These are phyloP conservation scores for Barbus barbus DNA, from an alignment of 2,113 vertebrate species.

Conservation along the genomic window DNA sequence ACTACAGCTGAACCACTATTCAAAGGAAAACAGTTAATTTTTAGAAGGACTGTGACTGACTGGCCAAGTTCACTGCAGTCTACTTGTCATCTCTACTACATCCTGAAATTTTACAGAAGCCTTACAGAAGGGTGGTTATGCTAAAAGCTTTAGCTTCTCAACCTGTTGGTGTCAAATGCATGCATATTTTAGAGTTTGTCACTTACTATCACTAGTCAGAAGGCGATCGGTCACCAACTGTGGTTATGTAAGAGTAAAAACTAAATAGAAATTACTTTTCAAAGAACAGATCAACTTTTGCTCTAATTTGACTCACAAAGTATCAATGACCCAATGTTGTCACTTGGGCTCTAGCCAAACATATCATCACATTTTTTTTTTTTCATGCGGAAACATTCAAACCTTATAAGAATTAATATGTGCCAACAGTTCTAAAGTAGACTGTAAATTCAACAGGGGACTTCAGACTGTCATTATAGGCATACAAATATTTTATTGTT, in stretches of 20 bases:
- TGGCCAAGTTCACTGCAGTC: neutral
- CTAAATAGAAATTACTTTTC: neutral
- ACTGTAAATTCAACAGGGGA: too few relatives aligned
- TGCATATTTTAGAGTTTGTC: neutral
- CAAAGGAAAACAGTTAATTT: neutral
- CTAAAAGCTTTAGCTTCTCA: neutral
- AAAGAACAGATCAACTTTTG: neutral
- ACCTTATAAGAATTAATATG: neutral
- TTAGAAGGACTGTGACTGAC: neutral
- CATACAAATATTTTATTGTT: neutral
- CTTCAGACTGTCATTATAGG: neutral
- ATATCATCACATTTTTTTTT: neutral
- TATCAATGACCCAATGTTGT: neutral
- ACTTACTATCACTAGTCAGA: neutral
- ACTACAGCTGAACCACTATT: neutral
- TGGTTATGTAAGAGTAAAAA: too few relatives aligned
- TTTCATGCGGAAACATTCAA: neutral
- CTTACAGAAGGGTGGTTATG: too few relatives aligned
- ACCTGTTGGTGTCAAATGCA: neutral
- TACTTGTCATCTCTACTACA: too few relatives aligned
- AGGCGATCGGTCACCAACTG: too few relatives aligned
- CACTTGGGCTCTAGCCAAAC: neutral
- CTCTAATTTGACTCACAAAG: neutral
- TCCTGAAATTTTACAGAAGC: neutral
- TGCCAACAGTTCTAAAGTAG: too few relatives aligned